These are phyloP conservation scores for Neomorphus geoffroyi DNA, from an alignment of 2,797 vertebrate species.

Conservation along the genomic window DNA sequence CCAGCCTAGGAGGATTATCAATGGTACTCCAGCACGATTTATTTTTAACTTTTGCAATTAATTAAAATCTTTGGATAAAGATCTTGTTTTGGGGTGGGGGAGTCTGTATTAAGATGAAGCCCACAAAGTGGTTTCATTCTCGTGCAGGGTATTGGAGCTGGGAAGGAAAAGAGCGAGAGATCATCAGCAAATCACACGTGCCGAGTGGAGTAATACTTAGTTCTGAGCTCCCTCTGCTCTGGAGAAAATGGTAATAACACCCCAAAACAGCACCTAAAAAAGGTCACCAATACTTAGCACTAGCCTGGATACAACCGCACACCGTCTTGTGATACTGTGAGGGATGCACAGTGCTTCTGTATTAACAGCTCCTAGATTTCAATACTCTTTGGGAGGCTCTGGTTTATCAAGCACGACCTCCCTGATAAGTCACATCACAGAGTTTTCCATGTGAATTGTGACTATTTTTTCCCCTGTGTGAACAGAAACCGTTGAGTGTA, in stretches of 20 bases:
- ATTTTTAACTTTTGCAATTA: conserved; percentile 80
- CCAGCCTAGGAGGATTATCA: conserved; percentile 76
- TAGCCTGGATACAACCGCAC: accelerated
- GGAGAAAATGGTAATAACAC: background rate
- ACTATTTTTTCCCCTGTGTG: accelerated
- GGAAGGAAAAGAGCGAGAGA: background rate
- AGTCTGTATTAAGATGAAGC: conserved; percentile 53
- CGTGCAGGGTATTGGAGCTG: background rate
- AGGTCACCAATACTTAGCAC: accelerated
- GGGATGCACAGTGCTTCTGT: background rate
- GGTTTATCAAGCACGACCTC: background rate
- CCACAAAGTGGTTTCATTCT: conserved; percentile 39
- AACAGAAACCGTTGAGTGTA: background rate
- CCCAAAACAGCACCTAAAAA: background rate
- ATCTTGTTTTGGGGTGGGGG: conserved; percentile 74
- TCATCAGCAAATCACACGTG: background rate
- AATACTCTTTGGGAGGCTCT: background rate
- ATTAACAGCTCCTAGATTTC: background rate
- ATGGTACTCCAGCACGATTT: conserved; percentile 71
- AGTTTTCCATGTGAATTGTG: background rate
- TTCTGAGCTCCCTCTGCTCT: background rate
- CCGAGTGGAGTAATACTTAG: background rate
- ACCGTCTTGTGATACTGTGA: accelerated
- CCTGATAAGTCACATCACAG: background rate
- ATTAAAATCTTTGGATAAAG: conserved; percentile 77